These are phyloP conservation scores for Monochamus saltuarius DNA, from an alignment of 1,140 invertebrate species.

Conservation along the genomic window DNA sequence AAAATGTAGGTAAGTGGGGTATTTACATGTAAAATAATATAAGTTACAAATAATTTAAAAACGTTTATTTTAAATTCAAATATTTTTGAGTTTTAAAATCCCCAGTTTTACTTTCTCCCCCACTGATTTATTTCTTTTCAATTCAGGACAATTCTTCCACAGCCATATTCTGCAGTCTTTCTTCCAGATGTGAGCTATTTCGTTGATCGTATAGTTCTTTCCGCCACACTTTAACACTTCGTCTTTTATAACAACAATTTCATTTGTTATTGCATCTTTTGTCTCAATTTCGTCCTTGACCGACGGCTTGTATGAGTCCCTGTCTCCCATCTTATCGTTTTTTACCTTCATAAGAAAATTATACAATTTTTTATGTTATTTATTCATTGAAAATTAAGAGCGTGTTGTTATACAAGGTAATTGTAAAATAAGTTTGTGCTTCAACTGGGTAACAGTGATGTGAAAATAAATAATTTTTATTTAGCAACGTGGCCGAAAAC, in stretches of 20 bases:
- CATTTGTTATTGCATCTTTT: conserved; percentile 22
- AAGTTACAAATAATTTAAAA: too few relatives aligned
- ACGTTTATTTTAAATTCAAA: too few relatives aligned
- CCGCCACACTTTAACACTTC: conserved; percentile 20
- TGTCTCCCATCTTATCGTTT: background rate
- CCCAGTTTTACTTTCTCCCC: conserved; percentile 11
- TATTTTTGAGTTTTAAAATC: too few relatives aligned
- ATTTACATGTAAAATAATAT: too few relatives aligned
- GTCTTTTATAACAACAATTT: conserved; percentile 20
- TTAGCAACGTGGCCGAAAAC: background rate
- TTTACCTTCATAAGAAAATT: background rate
- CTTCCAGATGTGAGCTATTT: conserved; percentile 33
- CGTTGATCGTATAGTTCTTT: conserved; percentile 25
- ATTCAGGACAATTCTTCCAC: conserved; percentile 31
- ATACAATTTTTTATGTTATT: too few relatives aligned
- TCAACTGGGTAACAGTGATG: background rate
- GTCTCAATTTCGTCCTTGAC: conserved; percentile 25
- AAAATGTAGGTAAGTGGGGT: too few relatives aligned
- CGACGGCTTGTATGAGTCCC: background rate
- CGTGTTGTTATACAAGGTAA: too few relatives aligned
- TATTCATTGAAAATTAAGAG: too few relatives aligned
- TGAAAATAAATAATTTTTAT: background rate
- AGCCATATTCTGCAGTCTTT: conserved; percentile 36
- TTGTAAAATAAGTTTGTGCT: background rate
- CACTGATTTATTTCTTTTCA: conserved; percentile 27